Base-by-base conservation (phyloP, 2,888 invertebrate species). In the Trichopria drosophilae region DNA sequence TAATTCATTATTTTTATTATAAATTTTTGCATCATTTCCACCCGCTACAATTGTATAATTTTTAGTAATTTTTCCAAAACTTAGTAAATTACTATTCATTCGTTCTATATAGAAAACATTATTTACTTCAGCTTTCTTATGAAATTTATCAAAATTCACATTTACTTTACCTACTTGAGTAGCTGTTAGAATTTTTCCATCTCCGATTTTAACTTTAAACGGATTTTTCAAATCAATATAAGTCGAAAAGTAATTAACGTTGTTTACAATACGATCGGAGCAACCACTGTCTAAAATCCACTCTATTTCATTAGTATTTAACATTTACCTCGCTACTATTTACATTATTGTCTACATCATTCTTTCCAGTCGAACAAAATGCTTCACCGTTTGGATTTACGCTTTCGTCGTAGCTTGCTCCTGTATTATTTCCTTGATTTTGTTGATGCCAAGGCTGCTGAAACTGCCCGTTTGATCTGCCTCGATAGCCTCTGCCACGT, bases 71-170 rank as follows among this genome's bases (percentile, higher is more conserved):
- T 13, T 2, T 13, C 20, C 40, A 31, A 43, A 43, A 13, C 49
- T 49, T 12, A 49, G 3, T 44, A 44, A 19, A 34, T 44, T 44
- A 18, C 15, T 44, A 22, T 44, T 22, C 44, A 44, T 32, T 19
- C 43, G 18, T 2, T 15, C 7, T 13, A 20, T 22, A 34, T 44
- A 34, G 20, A 20, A 22, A 18, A 49, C 49, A 36, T 44, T 12
- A 34, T 44, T 32, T 19, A 44, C 7, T 20, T n/a, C 35, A 32
- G 12, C 2, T 15, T 19, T 35, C 35, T 34, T 36, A 22, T 24
- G 20, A 22, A 18, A 34, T 34, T 31, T 34, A 19, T 31, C n/a
- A 19, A 29, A 43, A 43, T 4, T 23, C n/a, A 45, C 23, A 35
- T 40, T 23, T 13, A 45, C 23, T 26, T 40, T 47, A 16, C 47